Evolutionary conservation across 1,140 invertebrate species (phyloP).

Genomic region (Marisa cornuarietis): DNA sequence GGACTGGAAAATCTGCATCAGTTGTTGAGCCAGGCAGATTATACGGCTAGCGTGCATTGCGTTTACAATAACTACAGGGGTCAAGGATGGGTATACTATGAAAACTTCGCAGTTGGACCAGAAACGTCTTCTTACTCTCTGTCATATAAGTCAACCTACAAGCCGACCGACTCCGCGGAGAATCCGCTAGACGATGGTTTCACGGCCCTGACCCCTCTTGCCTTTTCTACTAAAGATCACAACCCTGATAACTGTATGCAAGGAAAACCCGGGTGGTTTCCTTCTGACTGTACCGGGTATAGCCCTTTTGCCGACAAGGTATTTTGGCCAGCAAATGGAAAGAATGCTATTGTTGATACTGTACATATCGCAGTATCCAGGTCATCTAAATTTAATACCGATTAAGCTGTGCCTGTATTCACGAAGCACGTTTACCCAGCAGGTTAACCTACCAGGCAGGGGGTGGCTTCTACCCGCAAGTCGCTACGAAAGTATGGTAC

Average conservation of each 20-base stretch:
- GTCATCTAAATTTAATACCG: no score
- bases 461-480: no score
- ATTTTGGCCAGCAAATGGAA: not conserved
- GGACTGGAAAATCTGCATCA: constrained; percentile 9
- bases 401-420: no score
- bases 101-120: not conserved
- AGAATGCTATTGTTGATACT: no score
- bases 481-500: no score
- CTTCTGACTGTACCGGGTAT: not conserved
- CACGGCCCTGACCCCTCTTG: not conserved
- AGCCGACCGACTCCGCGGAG: no score
- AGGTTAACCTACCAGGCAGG: no score
- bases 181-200: not conserved
- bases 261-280: not conserved
- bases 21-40: not conserved
- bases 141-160: no score
- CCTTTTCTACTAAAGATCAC: not conserved
- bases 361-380: no score
- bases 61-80: not conserved
- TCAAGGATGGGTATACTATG: not conserved
- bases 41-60: not conserved
- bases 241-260: not conserved
- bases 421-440: no score
- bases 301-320: not conserved
- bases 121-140: not conserved